Percentiles rank a stretch among this genome's conserved stretches.
Evolutionary conservation across 2,888 invertebrate species (phyloP).

Genomic region (Willowsia nigromaculata): DNA sequence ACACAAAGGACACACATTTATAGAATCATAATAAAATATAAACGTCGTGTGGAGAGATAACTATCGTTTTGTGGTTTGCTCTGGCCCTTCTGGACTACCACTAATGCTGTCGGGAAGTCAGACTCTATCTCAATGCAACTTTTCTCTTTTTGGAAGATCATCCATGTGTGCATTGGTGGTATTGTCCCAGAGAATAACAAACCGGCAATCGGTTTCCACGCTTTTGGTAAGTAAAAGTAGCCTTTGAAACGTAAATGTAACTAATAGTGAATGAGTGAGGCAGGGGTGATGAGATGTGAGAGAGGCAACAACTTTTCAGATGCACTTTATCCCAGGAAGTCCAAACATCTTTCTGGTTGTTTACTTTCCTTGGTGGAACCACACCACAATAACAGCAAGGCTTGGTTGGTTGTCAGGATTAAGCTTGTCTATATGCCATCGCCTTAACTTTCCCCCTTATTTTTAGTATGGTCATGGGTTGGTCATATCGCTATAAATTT

Average conservation of each 20-base stretch:
- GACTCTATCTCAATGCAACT: neutral
- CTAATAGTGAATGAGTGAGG: neutral
- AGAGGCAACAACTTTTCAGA: neutral
- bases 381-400: neutral
- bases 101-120: constrained; percentile 10
- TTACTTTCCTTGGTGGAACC: constrained; percentile 3
- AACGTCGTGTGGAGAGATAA: constrained; percentile 16
- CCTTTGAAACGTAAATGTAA: neutral
- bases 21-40: neutral
- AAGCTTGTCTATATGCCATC: neutral
- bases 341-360: constrained; percentile 22
- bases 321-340: constrained; percentile 12
- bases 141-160: constrained; percentile 22
- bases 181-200: constrained; percentile 37
- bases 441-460: neutral
- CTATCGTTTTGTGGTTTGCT: constrained; percentile 56
- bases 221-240: neutral
- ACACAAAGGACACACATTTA: neutral
- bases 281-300: constrained; percentile 18
- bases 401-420: neutral
- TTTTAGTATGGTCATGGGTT: neutral
- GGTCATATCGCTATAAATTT: constrained; percentile 18
- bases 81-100: constrained; percentile 34
- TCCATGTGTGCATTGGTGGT: constrained; percentile 34
- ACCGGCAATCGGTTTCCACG: neutral